A percentile compares a stretch with the other conserved stretches of the same genome.
phyloP scores from a whole-genome alignment of 2,113 vertebrate species.

The Zosterops japonicus region DNA sequence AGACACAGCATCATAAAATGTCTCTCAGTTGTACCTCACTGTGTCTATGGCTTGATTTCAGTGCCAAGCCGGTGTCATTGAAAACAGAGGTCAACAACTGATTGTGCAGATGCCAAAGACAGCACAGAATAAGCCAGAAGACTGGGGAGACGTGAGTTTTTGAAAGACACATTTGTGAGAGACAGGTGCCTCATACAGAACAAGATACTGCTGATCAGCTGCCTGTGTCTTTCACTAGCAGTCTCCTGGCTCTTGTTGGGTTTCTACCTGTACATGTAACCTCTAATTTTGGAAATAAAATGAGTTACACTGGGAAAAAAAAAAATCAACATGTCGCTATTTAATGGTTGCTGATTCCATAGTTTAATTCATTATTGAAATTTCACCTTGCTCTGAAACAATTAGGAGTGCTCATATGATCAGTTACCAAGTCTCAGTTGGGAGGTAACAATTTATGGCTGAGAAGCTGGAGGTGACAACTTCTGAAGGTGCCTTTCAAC shows the following conservation, averaged over 20 bases:
- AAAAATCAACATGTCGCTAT: background rate
- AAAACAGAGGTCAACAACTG: constrained; percentile 49
- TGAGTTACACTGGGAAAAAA: background rate
- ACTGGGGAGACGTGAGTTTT: background rate
- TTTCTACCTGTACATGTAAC: background rate
- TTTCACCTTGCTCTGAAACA: constrained; percentile 65
- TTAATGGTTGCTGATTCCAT: constrained; percentile 56
- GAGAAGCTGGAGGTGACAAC: constrained; percentile 29
- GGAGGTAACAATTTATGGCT: constrained; percentile 47
- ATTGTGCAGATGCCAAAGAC: constrained; percentile 33
- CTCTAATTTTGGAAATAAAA: constrained; percentile 42
- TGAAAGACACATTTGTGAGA: constrained; percentile 42
- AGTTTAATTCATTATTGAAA: constrained; percentile 53
- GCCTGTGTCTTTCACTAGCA: constrained; percentile 18
- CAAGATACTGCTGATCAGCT: constrained; percentile 14
- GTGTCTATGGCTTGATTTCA: background rate
- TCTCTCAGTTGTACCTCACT: background rate
- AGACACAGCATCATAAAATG: background rate
- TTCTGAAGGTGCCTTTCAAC: constrained; percentile 59
- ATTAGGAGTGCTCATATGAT: constrained; percentile 27
- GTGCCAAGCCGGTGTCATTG: background rate
- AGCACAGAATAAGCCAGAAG: background rate
- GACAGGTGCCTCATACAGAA: constrained; percentile 24
- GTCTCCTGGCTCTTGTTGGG: background rate
- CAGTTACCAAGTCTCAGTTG: constrained; percentile 51